phyloP scores from a whole-genome alignment of 2,113 vertebrate species.

The Brachypteracias leptosomus region DNA sequence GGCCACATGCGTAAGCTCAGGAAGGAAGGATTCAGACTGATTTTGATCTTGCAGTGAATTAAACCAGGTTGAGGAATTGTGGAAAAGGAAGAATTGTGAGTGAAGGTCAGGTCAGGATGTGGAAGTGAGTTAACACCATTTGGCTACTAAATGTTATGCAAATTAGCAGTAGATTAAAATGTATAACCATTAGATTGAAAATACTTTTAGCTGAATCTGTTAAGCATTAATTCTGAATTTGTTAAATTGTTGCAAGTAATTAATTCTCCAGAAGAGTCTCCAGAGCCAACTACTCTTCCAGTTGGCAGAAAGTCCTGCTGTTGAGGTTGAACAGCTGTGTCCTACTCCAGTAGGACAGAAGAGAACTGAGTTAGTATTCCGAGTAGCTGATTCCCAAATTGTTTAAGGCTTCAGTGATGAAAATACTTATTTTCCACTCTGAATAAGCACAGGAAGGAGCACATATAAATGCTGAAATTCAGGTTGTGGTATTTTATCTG shows the following conservation, averaged over 20 bases:
- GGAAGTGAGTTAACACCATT: not conserved
- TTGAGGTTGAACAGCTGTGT: not conserved
- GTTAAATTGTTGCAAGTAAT: not conserved
- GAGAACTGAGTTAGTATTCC: not conserved
- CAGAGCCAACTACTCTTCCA: not conserved
- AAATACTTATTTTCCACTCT: not conserved
- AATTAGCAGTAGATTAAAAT: not conserved
- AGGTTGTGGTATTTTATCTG: not conserved
- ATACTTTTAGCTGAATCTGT: not conserved
- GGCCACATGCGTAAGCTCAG: not conserved
- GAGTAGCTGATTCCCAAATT: not conserved
- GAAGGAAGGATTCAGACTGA: not conserved
- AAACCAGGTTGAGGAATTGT: not conserved
- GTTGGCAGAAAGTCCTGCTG: not conserved
- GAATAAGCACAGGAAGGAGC: not conserved
- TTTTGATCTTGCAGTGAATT: not conserved
- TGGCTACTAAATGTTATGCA: not conserved
- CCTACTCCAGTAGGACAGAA: not conserved
- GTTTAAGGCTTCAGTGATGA: not conserved
- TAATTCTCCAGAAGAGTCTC: not conserved
- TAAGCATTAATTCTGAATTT: not conserved
- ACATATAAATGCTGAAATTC: not conserved
- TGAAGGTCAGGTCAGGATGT: not conserved
- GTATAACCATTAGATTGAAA: not conserved
- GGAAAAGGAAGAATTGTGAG: not conserved